Base-by-base conservation (phyloP, 2,797 vertebrate species). In the Tarsius wallacei region DNA sequence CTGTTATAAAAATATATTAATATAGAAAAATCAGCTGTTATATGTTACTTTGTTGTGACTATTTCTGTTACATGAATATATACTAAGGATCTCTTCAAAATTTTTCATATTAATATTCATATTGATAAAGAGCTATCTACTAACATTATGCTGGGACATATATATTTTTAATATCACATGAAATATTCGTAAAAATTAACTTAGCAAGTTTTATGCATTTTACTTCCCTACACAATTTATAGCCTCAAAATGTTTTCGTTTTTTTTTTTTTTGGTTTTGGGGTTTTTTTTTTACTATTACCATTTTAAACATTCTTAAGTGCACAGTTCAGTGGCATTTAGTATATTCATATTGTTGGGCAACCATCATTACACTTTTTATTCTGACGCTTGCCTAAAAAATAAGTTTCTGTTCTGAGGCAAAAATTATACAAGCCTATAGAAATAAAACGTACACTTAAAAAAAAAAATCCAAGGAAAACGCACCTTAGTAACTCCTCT, bases 131-230 rank as follows among this genome's bases (percentile, higher is more conserved):
- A 92, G 71, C 68, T 71, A 93, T 19, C 24, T 83, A 64, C 0
- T n/a, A 51, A 16, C 3, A 36, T 68, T 22, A 61, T 36, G 22
- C 13, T 55, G 42, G n/a, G 21, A 82, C 51, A 91, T 91, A 95
- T 47, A 57, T 47, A 87, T 76, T 84, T 42, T 86, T 66, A 96
- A 66, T 36, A 31, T n/a, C 83, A 47, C 2, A 7, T 83, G 36
- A 90, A 94, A 87, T 77, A 96, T 59, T 61, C 28, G 55, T 55
- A 74, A 91, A 93, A 86, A 91, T 47, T 78, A 47, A 83, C 55
- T 36, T 83, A 77, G 51, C 1, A 78, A 51, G 14, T 86, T 74
- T 70, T 57, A 87, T 84, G 47, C 49, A 93, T 73, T 87, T 90
- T 15, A 76, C 42, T 83, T 94, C 26, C 16, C 19, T 82, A 33